These are phyloP conservation scores for Diuraphis noxia DNA, from an alignment of 1,140 invertebrate genomes.

Conservation along the genomic window DNA sequence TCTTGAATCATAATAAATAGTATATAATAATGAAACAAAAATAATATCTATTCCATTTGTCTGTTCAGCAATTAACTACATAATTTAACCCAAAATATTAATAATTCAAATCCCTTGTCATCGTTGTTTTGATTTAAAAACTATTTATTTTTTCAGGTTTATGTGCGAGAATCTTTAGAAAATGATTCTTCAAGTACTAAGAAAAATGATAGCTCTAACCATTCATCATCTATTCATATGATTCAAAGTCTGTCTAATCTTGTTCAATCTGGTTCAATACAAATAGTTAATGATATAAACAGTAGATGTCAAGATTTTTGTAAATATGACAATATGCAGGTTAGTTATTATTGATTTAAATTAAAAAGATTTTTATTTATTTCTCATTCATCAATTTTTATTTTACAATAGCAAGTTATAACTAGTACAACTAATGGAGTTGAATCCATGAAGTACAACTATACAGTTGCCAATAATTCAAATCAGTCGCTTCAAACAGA, in stretches of 20 bases:
- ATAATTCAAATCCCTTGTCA: neutral
- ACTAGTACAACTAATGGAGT: conserved; percentile 43
- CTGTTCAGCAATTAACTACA: neutral
- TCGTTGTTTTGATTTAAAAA: neutral
- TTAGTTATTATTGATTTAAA: neutral
- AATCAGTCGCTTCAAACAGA: conserved; percentile 27
- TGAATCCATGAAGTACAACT: conserved; percentile 42
- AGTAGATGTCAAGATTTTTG: conserved; percentile 62
- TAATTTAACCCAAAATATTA: neutral
- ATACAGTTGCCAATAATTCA: conserved; percentile 15
- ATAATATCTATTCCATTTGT: neutral
- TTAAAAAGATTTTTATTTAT: neutral
- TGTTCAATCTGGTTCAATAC: conserved; percentile 63
- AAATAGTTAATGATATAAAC: conserved; percentile 63
- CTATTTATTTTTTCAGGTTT: conserved; percentile 24
- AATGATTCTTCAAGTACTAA: neutral
- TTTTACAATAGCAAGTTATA: conserved; percentile 19
- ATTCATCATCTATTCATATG: conserved; percentile 18
- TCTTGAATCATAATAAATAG: neutral
- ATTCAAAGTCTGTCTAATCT: conserved; percentile 61
- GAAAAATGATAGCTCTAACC: conserved; percentile 33
- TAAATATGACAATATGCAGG: conserved; percentile 62
- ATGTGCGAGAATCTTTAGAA: conserved; percentile 25
- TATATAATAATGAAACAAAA: neutral
- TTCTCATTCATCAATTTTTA: neutral